A percentile compares a stretch with the other conserved stretches of the same genome.
Conservation (phyloP, 2,113 vertebrate species). For the Cynoglossus semilaevis region DNA sequence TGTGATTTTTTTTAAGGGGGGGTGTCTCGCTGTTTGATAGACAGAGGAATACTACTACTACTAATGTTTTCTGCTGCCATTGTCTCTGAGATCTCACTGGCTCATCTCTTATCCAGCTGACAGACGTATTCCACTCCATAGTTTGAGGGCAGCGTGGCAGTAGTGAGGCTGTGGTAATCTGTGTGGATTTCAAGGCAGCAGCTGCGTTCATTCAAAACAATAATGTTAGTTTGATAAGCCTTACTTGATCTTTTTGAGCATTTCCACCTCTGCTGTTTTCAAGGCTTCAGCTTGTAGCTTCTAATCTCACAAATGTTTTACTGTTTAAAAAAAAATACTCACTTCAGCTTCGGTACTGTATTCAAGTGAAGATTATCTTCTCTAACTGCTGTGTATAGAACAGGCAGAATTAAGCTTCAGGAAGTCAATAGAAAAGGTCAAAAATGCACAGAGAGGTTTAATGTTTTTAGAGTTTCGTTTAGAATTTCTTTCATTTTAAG, state of each 20-base stretch:
- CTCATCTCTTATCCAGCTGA: slow-evolving; percentile 24
- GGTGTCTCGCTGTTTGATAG: slow-evolving; percentile 10
- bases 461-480: no score
- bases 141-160: slow-evolving; percentile 35
- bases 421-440: no score
- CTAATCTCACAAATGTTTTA: background rate
- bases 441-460: no score
- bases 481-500: no score
- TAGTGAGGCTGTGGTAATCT: slow-evolving; percentile 49
- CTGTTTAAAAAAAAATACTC: background rate
- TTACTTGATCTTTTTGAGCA: no score
- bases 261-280: no score
- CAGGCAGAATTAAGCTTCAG: no score
- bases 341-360: no score
- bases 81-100: slow-evolving; percentile 24
- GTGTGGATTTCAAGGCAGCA: slow-evolving; percentile 30
- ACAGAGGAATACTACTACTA: slow-evolving; percentile 20
- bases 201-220: slow-evolving; percentile 20
- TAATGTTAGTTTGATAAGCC: no score
- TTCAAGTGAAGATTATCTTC: no score
- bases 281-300: no score
- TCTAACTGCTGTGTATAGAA: no score
- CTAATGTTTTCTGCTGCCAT: slow-evolving; percentile 3
- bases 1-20: slow-evolving; percentile 1
- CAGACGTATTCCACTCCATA: slow-evolving; percentile 44